Base-by-base conservation (phyloP, 2,888 invertebrate species). In the Diploptera punctata region DNA sequence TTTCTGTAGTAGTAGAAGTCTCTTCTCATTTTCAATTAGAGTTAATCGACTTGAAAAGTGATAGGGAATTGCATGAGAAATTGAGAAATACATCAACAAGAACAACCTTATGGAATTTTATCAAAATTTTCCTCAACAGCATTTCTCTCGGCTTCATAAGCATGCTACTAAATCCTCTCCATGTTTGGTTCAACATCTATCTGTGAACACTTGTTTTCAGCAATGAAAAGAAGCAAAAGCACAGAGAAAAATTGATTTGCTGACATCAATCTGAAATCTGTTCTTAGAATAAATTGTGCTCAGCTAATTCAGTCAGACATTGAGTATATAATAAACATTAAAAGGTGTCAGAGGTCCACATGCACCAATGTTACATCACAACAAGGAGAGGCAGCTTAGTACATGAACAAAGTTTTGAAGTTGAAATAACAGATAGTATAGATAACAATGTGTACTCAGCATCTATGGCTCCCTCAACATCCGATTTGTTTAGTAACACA, bases 71-170 rank as follows among this genome's bases (percentile, higher is more conserved):
- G 18, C 47, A 47, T 47, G 47, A 47, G 9, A n/a, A n/a, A n/a
- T n/a, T n/a, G n/a, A n/a, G n/a, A 47, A 47, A 47, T 47, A 47
- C 47, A 33, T 5, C 5, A 47, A 47, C n/a, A 47, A n/a, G 47
- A n/a, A n/a, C 18, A 47, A 4, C 47, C 47, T 47, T 47, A 3
- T n/a, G 7, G n/a, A 47, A 47, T 13, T 47, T 47, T 47, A n/a
- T 47, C 9, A 47, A n/a, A 47, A n/a, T 13, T 47, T 47, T 47
- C 47, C 47, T 47, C 47, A 47, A n/a, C 47, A 4, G n/a, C 47
- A n/a, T 47, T 47, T 47, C 18, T n/a, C 47, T 47, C 47, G n/a
- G n/a, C 47, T 47, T 47, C 47, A 47, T n/a, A 47, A n/a, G n/a
- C n/a, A 47, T 47, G 10, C n/a, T 47, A 10, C 33, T 33, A 47